Percentiles rank a stretch among this genome's conserved stretches.
These are phyloP conservation scores for Anser brachyrhynchus DNA, from an alignment of 2,113 vertebrate genomes.

Conservation along the genomic window DNA sequence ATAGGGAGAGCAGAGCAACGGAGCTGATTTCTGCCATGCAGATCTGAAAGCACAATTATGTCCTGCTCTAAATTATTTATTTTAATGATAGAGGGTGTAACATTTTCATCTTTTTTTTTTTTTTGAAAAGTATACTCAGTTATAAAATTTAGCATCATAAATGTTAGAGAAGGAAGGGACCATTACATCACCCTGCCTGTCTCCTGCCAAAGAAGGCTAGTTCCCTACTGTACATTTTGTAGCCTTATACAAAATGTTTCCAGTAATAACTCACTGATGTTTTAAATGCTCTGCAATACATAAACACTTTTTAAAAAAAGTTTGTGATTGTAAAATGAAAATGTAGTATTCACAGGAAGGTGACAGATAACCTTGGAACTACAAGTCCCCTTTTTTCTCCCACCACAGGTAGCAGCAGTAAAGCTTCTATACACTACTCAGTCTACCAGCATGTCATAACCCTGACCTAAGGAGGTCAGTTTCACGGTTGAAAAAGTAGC, in stretches of 20 bases:
- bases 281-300: not conserved
- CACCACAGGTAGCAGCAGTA: not conserved
- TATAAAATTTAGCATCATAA: slow-evolving; percentile 4
- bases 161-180: not conserved
- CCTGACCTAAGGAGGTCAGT: slow-evolving; percentile 35
- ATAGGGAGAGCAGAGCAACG: not conserved
- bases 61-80: slow-evolving; percentile 1
- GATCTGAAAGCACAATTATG: not conserved
- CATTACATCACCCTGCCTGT: not conserved
- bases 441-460: slow-evolving; percentile 17
- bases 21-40: not conserved
- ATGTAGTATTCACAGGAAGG: not conserved
- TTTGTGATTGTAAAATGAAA: not conserved
- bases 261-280: not conserved
- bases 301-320: not conserved
- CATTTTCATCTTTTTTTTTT: slow-evolving; percentile 3
- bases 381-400: not conserved
- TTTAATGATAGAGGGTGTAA: not conserved
- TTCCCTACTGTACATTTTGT: not conserved
- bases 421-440: not conserved
- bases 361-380: not conserved
- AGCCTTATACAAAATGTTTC: not conserved
- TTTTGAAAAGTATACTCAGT: not conserved
- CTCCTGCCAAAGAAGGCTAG: not conserved
- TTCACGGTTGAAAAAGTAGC: slow-evolving; percentile 13